Evolutionary conservation across 2,113 vertebrate species (phyloP), one percentile per base, ranked within the genome.

Genomic region (Mandrillus leucophaeus): DNA sequence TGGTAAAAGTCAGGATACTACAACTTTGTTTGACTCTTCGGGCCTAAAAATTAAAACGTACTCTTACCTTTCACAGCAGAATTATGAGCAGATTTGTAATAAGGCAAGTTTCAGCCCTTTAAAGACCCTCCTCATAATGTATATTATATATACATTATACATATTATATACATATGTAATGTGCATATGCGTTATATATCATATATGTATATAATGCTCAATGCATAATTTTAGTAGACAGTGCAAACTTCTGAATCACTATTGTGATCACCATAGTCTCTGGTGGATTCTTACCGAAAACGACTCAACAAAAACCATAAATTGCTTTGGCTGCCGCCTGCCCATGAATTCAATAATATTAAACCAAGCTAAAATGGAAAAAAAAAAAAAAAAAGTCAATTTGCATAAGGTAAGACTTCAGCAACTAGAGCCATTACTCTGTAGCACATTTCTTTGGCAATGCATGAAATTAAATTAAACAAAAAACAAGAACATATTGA

Each of bases 381-480:
- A 96, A 5, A 17, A n/a, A 68, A 68, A 52, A 72, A 45, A 73
- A 61, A 72, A 18, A 95, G 13, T 14, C 22, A 72, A 57, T 81
- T 32, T 92, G 6, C 4, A 0, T n/a, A 70, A n/a, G 5, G 85
- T 87, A 55, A 88, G 59, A 88, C 59, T 88, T 92, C 45, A 87
- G 9, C 64, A 38, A 81, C 68, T 76, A 89, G 23, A 30, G 18
- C 57, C 75, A 84, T 96, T 92, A 84, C 27, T 90, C 50, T 80
- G 59, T 59, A 72, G 50, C 10, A 72, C 38, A 81, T 95, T 27
- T 83, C 45, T 80, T 93, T 95, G 75, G 50, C 35, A 88, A 70
- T 59, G 50, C 23, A 87, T 81, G 75, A 52, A 76, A 95, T 93
- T 79, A 81, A 57, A 96, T 88, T 75, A 80, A 86, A 85, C 70